Conservation (phyloP, 2,888 invertebrate genomes). For the Epinotia bilunana region DNA sequence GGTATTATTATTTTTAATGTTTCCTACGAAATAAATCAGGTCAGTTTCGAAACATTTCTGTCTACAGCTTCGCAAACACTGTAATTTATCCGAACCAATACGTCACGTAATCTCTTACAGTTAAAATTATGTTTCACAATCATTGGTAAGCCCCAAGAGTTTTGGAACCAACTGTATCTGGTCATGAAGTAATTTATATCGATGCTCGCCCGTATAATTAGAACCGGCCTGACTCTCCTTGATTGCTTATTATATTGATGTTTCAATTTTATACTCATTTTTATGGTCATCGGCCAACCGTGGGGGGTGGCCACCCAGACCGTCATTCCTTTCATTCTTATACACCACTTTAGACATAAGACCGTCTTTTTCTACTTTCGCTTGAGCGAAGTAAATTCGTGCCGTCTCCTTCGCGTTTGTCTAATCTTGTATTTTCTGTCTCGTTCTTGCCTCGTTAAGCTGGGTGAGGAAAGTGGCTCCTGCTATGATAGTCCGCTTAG, state of each 20-base stretch:
- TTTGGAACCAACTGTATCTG: conserved; percentile 76
- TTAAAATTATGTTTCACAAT: conserved; percentile 33
- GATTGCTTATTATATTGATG: conserved; percentile 85
- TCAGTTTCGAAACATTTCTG: conserved; percentile 12
- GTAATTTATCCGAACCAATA: conserved; percentile 38
- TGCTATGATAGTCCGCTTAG: conserved; percentile 57
- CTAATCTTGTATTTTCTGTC: conserved; percentile 47
- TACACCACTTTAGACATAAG: conserved; percentile 54
- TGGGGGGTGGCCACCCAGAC: conserved; percentile 85
- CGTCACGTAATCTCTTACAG: conserved; percentile 41
- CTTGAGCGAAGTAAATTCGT: conserved; percentile 61
- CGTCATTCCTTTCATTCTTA: conserved; percentile 61
- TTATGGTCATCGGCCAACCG: conserved; percentile 84
- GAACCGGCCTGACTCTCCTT: conserved; percentile 71
- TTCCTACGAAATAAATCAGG: conserved; percentile 4
- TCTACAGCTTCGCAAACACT: conserved; percentile 8
- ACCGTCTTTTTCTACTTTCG: conserved; percentile 68
- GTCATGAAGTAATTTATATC: conserved; percentile 79
- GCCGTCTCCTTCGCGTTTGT: conserved; percentile 61
- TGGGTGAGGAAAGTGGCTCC: conserved; percentile 75
- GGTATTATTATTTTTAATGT: neutral
- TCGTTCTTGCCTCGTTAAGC: conserved; percentile 63
- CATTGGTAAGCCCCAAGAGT: conserved; percentile 44
- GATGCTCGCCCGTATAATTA: conserved; percentile 80
- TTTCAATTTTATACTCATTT: conserved; percentile 85